Evolutionary conservation across 2,888 invertebrate species (phyloP), one percentile per base, ranked within the genome.

Genomic region (Epiblema foenella): DNA sequence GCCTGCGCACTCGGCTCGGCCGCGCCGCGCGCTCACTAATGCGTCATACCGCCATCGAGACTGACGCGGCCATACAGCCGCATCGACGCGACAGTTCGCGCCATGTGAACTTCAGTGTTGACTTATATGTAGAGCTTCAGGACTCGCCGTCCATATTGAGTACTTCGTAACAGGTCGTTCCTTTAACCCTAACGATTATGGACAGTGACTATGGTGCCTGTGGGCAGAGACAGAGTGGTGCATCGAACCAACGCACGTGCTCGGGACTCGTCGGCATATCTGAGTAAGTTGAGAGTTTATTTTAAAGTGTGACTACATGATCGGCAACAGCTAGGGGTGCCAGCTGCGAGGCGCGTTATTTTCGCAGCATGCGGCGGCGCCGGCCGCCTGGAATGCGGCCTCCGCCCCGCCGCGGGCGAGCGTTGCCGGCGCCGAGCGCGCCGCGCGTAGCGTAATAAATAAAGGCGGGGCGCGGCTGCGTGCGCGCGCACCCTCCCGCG

Each of bases 391-490:
- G 90, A 88, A 89, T 88, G 88, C 88, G 89, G 90, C 89, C 90
- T 90, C 89, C 87, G 87, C 90, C 89, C 90, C 89, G 87, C 87
- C 89, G 89, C 87, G 86, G 87, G 83, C 84, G 85, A 82, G 85
- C 89, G 78, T 72, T 75, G 80, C 78, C 79, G 80, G 82, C 81
- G 80, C 79, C 81, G 81, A 76, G 76, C 78, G 86, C 86, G 83
- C 88, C 88, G 90, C 91, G 88, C 91, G 91, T 90, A 91, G 88
- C 90, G 92, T 93, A 93, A 92, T 92, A 92, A 93, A 92, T 92
- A 93, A 93, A 93, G 91, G 92, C 91, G 91, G 93, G 91, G 93
- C 91, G 90, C 90, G 89, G 90, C 88, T 90, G 89, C 89, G 90
- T 91, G 92, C 91, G 92, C 89, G 91, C 92, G 91, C 92, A 92